phyloP scores from a whole-genome alignment of 1,140 invertebrate species.

The Drepana arcuata region DNA sequence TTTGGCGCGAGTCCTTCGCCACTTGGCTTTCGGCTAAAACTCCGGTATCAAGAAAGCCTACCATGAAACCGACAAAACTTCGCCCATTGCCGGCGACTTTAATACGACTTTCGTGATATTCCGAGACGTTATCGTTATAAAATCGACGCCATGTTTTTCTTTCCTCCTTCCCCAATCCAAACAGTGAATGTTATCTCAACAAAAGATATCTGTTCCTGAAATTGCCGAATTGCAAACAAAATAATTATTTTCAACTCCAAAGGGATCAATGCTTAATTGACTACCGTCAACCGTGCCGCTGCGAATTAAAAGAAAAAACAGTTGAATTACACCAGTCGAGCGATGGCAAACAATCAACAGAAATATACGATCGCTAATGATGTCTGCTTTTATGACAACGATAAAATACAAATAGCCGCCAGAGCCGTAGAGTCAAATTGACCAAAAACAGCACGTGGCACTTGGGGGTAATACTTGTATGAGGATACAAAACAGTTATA shows the following conservation, averaged over 20 bases:
- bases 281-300: neutral
- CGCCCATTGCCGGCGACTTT: constrained; percentile 27
- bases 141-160: constrained; percentile 27
- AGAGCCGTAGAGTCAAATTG: constrained; percentile 45
- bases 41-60: constrained; percentile 30
- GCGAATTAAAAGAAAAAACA: neutral
- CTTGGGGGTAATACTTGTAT: constrained; percentile 34
- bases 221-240: neutral
- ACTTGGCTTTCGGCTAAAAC: constrained; percentile 23
- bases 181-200: neutral
- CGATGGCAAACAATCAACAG: constrained; percentile 25
- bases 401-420: constrained; percentile 43
- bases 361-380: constrained; percentile 33
- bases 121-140: constrained; percentile 34
- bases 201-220: neutral
- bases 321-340: constrained; percentile 23
- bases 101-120: constrained; percentile 37
- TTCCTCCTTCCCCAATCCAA: constrained; percentile 1
- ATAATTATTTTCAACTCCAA: neutral
- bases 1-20: constrained; percentile 13
- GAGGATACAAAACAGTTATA: constrained; percentile 53
- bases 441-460: constrained; percentile 54
- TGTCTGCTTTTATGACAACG: constrained; percentile 38
- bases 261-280: neutral
- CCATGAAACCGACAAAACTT: constrained; percentile 26